Evolutionary conservation across 2,113 vertebrate genomes (phyloP), one percentile per base, ranked within the genome.

Genomic region (Pongo pygmaeus): DNA sequence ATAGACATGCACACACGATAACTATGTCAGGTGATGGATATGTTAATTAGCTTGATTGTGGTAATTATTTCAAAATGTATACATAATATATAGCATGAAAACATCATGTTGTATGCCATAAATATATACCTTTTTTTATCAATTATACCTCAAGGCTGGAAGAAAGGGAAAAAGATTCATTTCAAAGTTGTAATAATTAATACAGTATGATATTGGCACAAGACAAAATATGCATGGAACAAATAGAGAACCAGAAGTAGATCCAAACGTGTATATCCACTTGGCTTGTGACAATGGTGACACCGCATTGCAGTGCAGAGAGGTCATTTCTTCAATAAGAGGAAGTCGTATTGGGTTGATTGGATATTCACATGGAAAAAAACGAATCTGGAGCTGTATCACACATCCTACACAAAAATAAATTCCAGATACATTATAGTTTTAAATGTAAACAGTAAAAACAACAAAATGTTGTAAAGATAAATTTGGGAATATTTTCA

Each of bases 131-230:
- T 80, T 52, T 78, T 78, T 79, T 79, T 35, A 18, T 52, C 48
- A 80, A 55, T 80, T 80, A n/a, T 35, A 80, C 32, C 18, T 80
- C 32, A n/a, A 22, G 50, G 17, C 48, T 52, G 48, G 10, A n/a
- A 52, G 52, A 80, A 52, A 55, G 50, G 48, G 17, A n/a, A 80
- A 80, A 22, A 22, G 8, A 80, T 94, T 96, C 84, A 92, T 79
- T 85, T 96, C 80, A 94, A 94, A 59, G 40, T 55, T 75, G 72
- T 35, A 50, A 27, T 81, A 96, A 92, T 59, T 85, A 52, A 92
- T 80, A 77, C 38, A 89, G 92, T 92, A 38, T 94, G 72, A 38
- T 89, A 92, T 27, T 89, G 89, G 57, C 43, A 84, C 27, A 74
- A 59, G 61, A 89, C 20, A 92, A 86, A 64, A 84, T 38, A 78